Evolutionary conservation across 2,888 invertebrate species (phyloP).

Genomic region (Isoperla grammatica): DNA sequence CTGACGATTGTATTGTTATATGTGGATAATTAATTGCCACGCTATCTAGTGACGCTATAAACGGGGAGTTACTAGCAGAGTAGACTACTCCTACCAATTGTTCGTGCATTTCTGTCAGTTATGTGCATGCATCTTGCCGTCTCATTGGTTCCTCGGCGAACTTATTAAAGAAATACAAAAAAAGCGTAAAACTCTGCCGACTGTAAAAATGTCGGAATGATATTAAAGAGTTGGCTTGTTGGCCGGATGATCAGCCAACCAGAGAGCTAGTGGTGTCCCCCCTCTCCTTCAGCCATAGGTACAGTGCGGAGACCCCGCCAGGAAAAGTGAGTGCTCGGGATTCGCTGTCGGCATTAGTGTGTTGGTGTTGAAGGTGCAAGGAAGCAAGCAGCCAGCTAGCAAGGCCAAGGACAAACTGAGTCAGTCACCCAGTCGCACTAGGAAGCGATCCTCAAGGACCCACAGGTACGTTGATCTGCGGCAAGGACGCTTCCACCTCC

Average conservation of each 20-base stretch:
- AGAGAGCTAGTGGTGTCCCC: background rate
- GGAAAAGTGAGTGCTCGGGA: conserved; percentile 26
- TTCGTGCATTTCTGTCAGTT: too few relatives aligned
- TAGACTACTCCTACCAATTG: too few relatives aligned
- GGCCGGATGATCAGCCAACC: conserved; percentile 8
- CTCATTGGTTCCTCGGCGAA: too few relatives aligned
- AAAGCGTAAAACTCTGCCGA: background rate
- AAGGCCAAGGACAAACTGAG: conserved; percentile 25
- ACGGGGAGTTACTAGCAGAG: too few relatives aligned
- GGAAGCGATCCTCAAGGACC: conserved; percentile 21
- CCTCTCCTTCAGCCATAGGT: conserved; percentile 1
- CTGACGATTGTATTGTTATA: too few relatives aligned
- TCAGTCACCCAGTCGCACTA: conserved; percentile 14
- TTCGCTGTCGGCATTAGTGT: conserved; percentile 27
- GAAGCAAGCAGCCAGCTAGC: background rate
- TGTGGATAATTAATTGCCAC: too few relatives aligned
- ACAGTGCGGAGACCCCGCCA: conserved; percentile 21
- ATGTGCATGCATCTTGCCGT: too few relatives aligned
- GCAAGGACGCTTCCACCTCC: conserved; percentile 26
- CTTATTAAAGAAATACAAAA: background rate
- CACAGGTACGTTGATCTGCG: conserved; percentile 24
- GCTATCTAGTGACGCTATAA: too few relatives aligned
- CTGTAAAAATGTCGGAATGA: conserved; percentile 10
- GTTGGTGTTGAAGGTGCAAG: conserved; percentile 25
- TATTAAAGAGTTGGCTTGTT: conserved; percentile 6